Evolutionary conservation across 2,113 vertebrate species (phyloP), one percentile per base, ranked within the genome.

Genomic region (Saguinus midas): DNA sequence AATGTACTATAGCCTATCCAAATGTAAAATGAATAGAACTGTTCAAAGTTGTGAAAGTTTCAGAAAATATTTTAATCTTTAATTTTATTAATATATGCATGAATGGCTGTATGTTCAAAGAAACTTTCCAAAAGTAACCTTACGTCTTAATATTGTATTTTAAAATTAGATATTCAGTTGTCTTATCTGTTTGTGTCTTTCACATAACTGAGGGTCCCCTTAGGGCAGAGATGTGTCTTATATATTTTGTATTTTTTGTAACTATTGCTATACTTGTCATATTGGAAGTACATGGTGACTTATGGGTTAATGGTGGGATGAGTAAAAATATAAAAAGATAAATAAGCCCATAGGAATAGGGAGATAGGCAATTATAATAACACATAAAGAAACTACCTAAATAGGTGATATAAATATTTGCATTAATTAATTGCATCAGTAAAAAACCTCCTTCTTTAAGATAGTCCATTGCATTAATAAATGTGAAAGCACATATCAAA

Each of bases 51-150:
- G 1, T 27, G 21, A 86, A 91, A 37, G 32, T 92, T 57, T 85
- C 52, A 83, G 48, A 76, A 90, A 68, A 72, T 16, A 61, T 50
- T 86, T 95, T 78, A 66, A 45, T 37, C 27, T 58, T 91, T 43
- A 78, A 35, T 57, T 68, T 82, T 72, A 35, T 73, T 78, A 50
- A 80, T 0, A 52, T 4, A 70, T 35, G 83, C 1, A 40, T 40
- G 37, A 13, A 18, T 83, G 29, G 11, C 35, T 45, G 64, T 10
- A 58, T 5, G 5, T 27, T 45, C n/a, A 27, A 79, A 75, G 48
- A 25, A 43, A 78, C 25, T 3, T 55, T 66, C 32, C 32, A 43
- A 73, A 92, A 81, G 5, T 58, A 48, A 68, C 8, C 0, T 35
- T 35, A 72, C 8, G 45, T 83, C 43, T 23, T 89, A 11, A 50